phyloP scores from a whole-genome alignment of 2,797 vertebrate species.

The Nannoperca australis region DNA sequence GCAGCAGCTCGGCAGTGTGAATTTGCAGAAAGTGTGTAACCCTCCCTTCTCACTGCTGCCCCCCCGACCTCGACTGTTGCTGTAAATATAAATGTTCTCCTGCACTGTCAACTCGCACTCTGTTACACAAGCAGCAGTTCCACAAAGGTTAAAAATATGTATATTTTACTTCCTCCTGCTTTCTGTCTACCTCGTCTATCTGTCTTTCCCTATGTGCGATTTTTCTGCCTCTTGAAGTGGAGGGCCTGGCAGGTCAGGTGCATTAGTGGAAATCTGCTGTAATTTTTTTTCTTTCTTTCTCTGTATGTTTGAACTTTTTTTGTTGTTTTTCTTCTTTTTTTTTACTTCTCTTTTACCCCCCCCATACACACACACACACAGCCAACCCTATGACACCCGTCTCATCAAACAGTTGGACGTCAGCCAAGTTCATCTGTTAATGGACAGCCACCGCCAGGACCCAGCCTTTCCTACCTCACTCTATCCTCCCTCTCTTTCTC shows the following conservation, averaged over 20 bases:
- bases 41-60: slow-evolving; percentile 50
- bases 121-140: slow-evolving; percentile 68
- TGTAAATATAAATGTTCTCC: slow-evolving; percentile 71
- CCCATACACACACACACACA: slow-evolving; percentile 61
- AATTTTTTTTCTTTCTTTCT: slow-evolving; percentile 22
- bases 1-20: slow-evolving; percentile 35
- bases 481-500: slow-evolving; percentile 35
- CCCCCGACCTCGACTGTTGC: slow-evolving; percentile 63
- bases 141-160: slow-evolving; percentile 67
- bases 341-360: slow-evolving; percentile 59
- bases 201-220: slow-evolving; percentile 27
- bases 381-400: slow-evolving; percentile 87
- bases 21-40: slow-evolving; percentile 57
- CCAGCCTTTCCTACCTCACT: slow-evolving; percentile 66
- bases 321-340: slow-evolving; percentile 27
- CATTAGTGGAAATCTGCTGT: slow-evolving; percentile 52
- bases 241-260: slow-evolving; percentile 56
- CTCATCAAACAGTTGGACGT: slow-evolving; percentile 94
- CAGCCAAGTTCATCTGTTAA: slow-evolving; percentile 99
- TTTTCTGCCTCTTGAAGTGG: slow-evolving; percentile 48
- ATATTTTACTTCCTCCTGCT: slow-evolving; percentile 58
- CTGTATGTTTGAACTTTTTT: slow-evolving; percentile 56
- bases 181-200: slow-evolving; percentile 29
- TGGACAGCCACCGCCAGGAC: slow-evolving; percentile 90
- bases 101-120: slow-evolving; percentile 56